Conservation (phyloP, 2,888 invertebrate genomes). For the Plagodis pulveraria region DNA sequence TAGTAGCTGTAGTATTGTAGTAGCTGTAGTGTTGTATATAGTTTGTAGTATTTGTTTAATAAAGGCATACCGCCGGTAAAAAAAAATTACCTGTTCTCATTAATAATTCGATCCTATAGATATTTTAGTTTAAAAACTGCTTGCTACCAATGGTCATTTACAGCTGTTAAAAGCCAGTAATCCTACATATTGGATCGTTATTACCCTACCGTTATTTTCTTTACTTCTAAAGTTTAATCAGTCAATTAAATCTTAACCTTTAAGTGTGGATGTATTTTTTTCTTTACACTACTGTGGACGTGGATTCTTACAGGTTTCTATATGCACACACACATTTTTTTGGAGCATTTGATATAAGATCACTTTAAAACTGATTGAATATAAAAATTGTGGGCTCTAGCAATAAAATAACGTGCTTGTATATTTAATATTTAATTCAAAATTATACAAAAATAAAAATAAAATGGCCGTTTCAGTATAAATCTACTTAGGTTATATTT, state of each 20-base stretch:
- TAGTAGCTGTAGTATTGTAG: no score
- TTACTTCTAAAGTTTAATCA: no score
- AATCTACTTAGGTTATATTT: background rate
- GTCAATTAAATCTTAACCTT: conserved; percentile 1
- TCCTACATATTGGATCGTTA: no score
- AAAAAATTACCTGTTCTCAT: conserved; percentile 31
- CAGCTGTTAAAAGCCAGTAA: no score
- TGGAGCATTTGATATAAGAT: background rate
- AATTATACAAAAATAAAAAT: background rate
- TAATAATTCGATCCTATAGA: conserved; percentile 47
- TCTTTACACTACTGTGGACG: conserved; percentile 6
- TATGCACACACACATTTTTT: background rate
- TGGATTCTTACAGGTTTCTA: background rate
- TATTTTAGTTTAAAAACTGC: conserved; percentile 28
- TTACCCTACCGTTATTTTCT: no score
- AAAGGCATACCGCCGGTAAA: no score
- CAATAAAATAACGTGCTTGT: conserved; percentile 1
- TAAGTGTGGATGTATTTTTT: conserved; percentile 3
- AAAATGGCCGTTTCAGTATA: background rate
- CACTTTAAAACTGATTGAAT: background rate
- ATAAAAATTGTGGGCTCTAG: background rate
- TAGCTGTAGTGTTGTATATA: no score
- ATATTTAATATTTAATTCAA: background rate
- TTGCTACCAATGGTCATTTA: no score
- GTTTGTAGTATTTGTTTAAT: no score